Evolutionary conservation across 2,888 invertebrate species (phyloP).

Genomic region (Phortica okadai): DNA sequence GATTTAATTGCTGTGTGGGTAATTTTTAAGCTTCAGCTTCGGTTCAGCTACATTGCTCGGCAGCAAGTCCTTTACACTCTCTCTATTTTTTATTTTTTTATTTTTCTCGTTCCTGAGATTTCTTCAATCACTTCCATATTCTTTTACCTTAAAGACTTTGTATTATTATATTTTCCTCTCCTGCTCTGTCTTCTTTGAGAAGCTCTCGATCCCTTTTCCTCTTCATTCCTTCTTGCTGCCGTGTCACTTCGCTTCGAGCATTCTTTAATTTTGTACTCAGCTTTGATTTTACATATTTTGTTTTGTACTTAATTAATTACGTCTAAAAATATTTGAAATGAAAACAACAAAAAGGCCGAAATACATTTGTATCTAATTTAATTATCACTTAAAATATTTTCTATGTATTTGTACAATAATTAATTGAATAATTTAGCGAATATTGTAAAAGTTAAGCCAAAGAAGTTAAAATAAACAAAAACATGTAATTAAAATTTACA

Average conservation of each 20-base stretch:
- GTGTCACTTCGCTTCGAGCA: not conserved
- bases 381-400: constrained; percentile 24
- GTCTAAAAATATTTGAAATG: constrained; percentile 36
- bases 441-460: constrained; percentile 75
- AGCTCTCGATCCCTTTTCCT: not conserved
- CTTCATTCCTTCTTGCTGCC: not conserved
- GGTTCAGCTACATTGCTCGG: constrained; percentile 12
- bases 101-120: not conserved
- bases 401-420: constrained; percentile 16
- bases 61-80: not conserved
- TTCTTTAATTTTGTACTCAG: constrained; percentile 14
- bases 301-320: constrained; percentile 56
- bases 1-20: constrained; percentile 62
- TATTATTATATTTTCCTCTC: too few relatives aligned
- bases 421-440: constrained; percentile 32
- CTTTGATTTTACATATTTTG: constrained; percentile 38
- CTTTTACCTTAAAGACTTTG: too few relatives aligned
- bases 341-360: constrained; percentile 25
- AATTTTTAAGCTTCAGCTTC: constrained; percentile 43
- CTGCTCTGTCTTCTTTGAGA: too few relatives aligned
- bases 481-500: constrained; percentile 55
- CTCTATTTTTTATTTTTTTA: constrained; percentile 4
- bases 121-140: too few relatives aligned
- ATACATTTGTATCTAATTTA: constrained; percentile 61
- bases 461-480: constrained; percentile 59